phyloP scores from a whole-genome alignment of 2,797 vertebrate genomes.

The Lepilemur ruficaudatus region DNA sequence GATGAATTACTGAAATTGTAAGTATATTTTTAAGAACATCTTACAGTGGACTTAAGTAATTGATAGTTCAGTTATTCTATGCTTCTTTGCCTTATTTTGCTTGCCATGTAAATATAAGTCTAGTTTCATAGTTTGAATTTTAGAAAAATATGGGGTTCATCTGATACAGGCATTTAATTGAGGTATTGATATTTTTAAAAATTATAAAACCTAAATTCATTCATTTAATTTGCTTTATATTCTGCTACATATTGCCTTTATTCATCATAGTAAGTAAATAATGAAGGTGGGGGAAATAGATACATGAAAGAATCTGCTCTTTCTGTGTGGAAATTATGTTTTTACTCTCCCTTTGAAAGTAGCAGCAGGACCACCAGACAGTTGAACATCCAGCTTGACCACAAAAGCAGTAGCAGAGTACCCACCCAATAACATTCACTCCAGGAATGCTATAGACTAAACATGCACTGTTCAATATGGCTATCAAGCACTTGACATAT shows the following conservation, averaged over 20 bases:
- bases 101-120: neutral
- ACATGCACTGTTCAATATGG: neutral
- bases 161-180: neutral
- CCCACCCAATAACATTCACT: neutral
- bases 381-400: neutral
- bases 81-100: neutral
- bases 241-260: neutral
- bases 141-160: neutral
- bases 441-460: neutral
- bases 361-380: neutral
- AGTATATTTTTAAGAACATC: constrained; percentile 74
- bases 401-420: neutral
- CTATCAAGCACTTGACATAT: neutral
- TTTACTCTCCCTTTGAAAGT: constrained; percentile 16
- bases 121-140: constrained; percentile 46
- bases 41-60: neutral
- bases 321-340: neutral
- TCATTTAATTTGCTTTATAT: neutral
- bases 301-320: neutral
- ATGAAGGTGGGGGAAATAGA: neutral
- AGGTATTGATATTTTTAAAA: neutral
- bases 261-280: neutral
- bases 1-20: constrained; percentile 94
- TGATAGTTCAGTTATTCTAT: neutral
- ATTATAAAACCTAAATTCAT: constrained; percentile 7